These are phyloP conservation scores for Anneissia japonica DNA, from an alignment of 35 echinoderm and acorn worm species.

Conservation along the genomic window DNA sequence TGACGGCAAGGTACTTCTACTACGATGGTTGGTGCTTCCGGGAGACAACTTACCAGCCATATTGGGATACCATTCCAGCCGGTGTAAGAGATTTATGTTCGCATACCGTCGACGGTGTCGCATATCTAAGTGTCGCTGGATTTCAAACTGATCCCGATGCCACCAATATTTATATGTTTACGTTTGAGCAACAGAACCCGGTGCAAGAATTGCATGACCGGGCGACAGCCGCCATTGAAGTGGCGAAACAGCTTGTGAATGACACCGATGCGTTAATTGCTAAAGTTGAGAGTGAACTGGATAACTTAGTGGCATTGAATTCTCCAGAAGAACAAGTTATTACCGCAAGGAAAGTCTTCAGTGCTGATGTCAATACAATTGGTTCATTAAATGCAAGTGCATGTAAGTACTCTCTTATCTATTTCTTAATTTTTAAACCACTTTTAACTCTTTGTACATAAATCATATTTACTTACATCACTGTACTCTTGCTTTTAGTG, in stretches of 20 bases:
- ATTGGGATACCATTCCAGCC: not conserved
- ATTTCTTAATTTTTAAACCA: no score
- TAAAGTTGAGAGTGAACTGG: not conserved
- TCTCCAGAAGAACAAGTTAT: not conserved
- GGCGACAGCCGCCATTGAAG: not conserved
- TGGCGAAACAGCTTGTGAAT: not conserved
- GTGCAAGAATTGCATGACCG: not conserved
- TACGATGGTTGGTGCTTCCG: slow-evolving; percentile 58
- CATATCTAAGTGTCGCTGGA: not conserved
- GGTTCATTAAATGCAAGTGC: not conserved
- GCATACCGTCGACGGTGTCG: not conserved
- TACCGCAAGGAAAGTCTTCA: not conserved
- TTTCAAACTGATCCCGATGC: not conserved
- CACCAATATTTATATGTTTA: not conserved
- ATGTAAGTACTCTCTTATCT: not conserved
- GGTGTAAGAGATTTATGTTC: slow-evolving; percentile 4
- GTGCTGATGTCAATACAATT: not conserved
- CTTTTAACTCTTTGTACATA: not conserved
- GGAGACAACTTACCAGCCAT: not conserved
- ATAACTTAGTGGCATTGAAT: not conserved
- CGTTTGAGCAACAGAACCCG: not conserved
- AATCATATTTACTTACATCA: not conserved
- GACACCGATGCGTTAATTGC: not conserved
- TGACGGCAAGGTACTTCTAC: slow-evolving; percentile 6
- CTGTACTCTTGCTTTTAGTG: no score